Evolutionary conservation across 2,113 vertebrate species (phyloP), one percentile per base, ranked within the genome.

Genomic region (Sceloporus undulatus): DNA sequence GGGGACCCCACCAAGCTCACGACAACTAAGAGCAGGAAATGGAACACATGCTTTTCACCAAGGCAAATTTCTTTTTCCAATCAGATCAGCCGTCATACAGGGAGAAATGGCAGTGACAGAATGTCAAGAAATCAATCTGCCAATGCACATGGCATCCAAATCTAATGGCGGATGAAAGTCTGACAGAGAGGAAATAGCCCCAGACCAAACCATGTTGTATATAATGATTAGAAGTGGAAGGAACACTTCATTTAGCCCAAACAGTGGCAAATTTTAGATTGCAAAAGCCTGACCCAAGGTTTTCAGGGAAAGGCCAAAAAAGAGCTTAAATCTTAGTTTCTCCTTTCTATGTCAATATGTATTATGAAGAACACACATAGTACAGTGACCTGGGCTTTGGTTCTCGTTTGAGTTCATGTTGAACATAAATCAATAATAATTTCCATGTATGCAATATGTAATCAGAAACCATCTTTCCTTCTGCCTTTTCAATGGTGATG

Each of bases 21-120:
- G 84, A 91, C 91, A 94, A 91, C 92, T 91, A 94, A 88, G 93
- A 89, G 89, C 95, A 95, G 96, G 95, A 96, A 95, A 94, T 96
- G 93, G 95, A 96, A 95, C 95, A 95, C 93, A 42, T 94, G 92
- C 92, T 92, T 95, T 95, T 90, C 84, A 93, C 92, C 89, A 92
- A 94, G 87, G 91, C 88, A 93, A 48, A 87, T 91, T 93, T 87
- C 89, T 92, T 92, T 90, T 83, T 88, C 90, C 95, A 93, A 93
- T 96, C 95, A 93, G 90, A 93, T 93, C 95, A 93, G 94, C 77
- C 87, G 56, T 94, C 94, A 86, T 88, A 89, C 91, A 92, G 92
- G 90, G 92, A 94, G 92, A 95, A 94, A 93, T 91, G 93, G 88
- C 93, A 94, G 91, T 94, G 95, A 95, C 93, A 93, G 90, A 95